Base-by-base conservation (phyloP, 1,140 invertebrate genomes). In the Drosophila nannoptera region DNA sequence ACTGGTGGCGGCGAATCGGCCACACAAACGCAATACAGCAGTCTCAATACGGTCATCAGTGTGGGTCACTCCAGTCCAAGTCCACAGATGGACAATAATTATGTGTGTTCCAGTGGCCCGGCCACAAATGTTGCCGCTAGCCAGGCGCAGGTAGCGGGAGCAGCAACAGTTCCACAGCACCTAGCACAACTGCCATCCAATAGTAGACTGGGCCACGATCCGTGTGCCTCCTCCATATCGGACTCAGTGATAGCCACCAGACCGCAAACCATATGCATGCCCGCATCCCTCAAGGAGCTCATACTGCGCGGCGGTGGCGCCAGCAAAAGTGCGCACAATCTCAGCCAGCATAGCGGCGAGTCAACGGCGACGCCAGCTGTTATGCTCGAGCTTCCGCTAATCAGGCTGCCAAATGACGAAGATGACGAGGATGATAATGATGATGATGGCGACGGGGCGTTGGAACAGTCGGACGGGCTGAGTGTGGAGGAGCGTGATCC, bases 351-450 rank as follows among this genome's bases (percentile, higher is more conserved):
- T 14, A 48, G 54, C 52, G 49, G 59, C 36, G 71, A 76, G 40
- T 22, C 65, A 29, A 68, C 63, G 45, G 77, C 75, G 7, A 78
- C 75, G 54, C 52, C 87, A 16, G 78, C 84, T 63, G 88, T 90
- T 32, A 78, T 89, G 74, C 56, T 90, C 11, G 89, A 90, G 74
- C 74, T 90, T 72, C 88, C 89, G n/a, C 59, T 89, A 7, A 89
- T 89, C 58, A 65, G 76, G 42, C 64, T 89, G 69, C 83, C 87
- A 11, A 76, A 71, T 32, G 69, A 84, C 9, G 65, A 82, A 5
- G 69, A 80, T 7, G 64, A 69, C 0, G 61, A 58, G 2, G 53
- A 61, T 2, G 72, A 72, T 2, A 52, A 69, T 36, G 35, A 48
- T n/a, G 59, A 49, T 0, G 43, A 33, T 2, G 43, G 29, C 0